These are phyloP conservation scores for Drosophila tani DNA, from an alignment of 1,140 invertebrate genomes.

Conservation along the genomic window DNA sequence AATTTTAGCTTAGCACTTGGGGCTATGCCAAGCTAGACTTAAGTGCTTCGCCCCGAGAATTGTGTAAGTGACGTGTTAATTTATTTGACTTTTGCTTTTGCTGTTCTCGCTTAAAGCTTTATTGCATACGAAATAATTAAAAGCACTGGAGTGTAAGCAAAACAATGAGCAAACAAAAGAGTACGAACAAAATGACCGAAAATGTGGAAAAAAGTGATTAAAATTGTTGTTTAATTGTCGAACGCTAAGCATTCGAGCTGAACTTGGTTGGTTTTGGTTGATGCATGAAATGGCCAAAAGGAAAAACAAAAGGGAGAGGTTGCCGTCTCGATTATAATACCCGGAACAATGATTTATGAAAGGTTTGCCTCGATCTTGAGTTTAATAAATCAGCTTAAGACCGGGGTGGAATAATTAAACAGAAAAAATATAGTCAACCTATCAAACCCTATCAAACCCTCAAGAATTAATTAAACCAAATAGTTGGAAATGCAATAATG, in stretches of 20 bases:
- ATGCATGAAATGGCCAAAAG: conserved; percentile 24
- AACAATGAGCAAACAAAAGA: conserved; percentile 52
- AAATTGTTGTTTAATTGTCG: conserved; percentile 62
- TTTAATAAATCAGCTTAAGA: background rate
- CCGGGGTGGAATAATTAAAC: background rate
- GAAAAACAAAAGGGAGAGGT: conserved; percentile 7
- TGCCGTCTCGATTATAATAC: background rate
- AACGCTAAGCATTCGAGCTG: conserved; percentile 23
- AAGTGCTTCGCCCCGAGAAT: conserved; percentile 31
- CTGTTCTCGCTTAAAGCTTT: conserved; percentile 62
- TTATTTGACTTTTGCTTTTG: conserved; percentile 72
- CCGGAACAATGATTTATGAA: conserved; percentile 19
- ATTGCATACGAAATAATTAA: conserved; percentile 75
- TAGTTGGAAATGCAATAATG: background rate
- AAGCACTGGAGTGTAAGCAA: conserved; percentile 70
- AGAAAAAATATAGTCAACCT: background rate
- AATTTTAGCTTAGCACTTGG: conserved; percentile 16
- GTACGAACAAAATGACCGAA: conserved; percentile 42
- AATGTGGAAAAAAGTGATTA: conserved; percentile 51
- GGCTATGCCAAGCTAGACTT: conserved; percentile 13
- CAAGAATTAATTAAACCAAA: background rate
- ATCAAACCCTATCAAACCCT: background rate
- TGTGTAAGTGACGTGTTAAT: conserved; percentile 76
- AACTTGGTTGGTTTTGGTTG: conserved; percentile 25
- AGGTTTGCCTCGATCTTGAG: background rate